phyloP scores from a whole-genome alignment of 2,888 invertebrate genomes.

The Julus scanicus region DNA sequence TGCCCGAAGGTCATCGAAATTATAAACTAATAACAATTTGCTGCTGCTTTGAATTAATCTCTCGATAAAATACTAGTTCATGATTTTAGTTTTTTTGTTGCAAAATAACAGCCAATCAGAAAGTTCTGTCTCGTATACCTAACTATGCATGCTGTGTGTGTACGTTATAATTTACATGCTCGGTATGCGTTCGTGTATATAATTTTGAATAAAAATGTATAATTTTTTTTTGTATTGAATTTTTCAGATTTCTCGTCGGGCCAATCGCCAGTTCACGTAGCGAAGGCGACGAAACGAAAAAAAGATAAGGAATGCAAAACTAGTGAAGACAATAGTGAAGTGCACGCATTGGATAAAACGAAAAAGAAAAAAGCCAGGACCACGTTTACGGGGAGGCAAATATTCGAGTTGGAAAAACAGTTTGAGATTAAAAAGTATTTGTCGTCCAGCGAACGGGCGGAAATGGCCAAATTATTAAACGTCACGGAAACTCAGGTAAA shows the following conservation, averaged over 20 bases:
- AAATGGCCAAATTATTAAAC: slow-evolving; percentile 91
- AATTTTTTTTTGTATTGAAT: neutral
- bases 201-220: neutral
- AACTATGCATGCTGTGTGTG: too few relatives aligned
- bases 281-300: slow-evolving; percentile 52
- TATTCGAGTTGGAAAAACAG: slow-evolving; percentile 95
- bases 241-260: neutral
- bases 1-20: too few relatives aligned
- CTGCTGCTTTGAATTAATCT: too few relatives aligned
- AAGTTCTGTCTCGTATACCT: too few relatives aligned
- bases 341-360: slow-evolving; percentile 56
- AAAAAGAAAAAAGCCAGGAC: slow-evolving; percentile 82
- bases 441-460: slow-evolving; percentile 91
- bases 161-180: too few relatives aligned
- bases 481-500: slow-evolving; percentile 97
- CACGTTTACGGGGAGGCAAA: slow-evolving; percentile 94
- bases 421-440: slow-evolving; percentile 96
- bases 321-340: slow-evolving; percentile 47
- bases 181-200: too few relatives aligned
- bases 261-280: slow-evolving; percentile 38
- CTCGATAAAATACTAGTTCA: too few relatives aligned
- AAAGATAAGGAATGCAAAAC: slow-evolving; percentile 54
- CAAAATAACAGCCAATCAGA: too few relatives aligned
- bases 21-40: too few relatives aligned
- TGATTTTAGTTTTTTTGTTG: too few relatives aligned